phyloP scores from a whole-genome alignment of 2,888 invertebrate genomes.

The Acronicta psi region DNA sequence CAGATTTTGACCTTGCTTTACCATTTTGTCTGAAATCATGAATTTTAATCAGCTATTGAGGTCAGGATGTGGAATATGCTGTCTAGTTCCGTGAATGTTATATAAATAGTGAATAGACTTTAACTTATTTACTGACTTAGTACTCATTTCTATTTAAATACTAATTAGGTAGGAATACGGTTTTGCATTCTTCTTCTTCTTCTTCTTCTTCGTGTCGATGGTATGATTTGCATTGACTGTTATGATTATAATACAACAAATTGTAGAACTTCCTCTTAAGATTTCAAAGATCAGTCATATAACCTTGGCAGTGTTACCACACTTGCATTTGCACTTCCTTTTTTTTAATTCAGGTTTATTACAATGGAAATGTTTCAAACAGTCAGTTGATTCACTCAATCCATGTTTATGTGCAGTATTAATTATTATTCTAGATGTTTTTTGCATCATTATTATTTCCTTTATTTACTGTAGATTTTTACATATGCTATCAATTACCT shows the following conservation, averaged over 20 bases:
- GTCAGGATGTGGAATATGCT: conserved; percentile 18
- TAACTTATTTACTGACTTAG: neutral
- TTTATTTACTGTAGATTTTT: too few species aligned
- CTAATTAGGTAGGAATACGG: neutral
- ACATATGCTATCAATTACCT: neutral
- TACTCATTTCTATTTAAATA: conserved; percentile 5
- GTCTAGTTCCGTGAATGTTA: conserved; percentile 17
- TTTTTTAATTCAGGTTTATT: too few species aligned
- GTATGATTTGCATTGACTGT: too few species aligned
- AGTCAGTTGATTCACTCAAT: neutral
- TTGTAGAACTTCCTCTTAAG: too few species aligned
- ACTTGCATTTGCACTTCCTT: too few species aligned
- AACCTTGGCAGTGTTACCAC: too few species aligned
- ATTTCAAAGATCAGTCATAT: too few species aligned
- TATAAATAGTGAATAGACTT: conserved; percentile 14
- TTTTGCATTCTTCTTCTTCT: too few species aligned
- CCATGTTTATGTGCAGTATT: neutral
- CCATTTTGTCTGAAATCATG: neutral
- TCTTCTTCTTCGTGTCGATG: too few species aligned
- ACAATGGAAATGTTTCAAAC: too few species aligned
- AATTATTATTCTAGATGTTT: neutral
- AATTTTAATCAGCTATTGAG: conserved; percentile 12
- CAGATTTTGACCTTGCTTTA: neutral
- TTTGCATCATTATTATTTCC: neutral
- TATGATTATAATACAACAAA: too few species aligned